Conservation (phyloP, 2,113 vertebrate genomes). For the Microcebus jonahi region DNA sequence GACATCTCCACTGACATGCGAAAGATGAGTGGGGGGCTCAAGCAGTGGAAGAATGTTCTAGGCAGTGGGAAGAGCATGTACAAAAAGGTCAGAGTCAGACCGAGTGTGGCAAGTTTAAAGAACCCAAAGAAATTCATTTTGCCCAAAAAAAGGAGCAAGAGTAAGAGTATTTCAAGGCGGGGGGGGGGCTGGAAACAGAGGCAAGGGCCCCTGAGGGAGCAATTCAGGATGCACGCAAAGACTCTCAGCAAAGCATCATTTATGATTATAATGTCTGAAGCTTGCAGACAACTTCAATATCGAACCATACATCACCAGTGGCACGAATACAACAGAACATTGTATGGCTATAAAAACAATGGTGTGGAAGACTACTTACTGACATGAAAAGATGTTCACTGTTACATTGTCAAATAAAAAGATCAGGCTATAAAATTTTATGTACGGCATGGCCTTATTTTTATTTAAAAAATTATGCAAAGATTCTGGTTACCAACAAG, state of each 20-base stretch:
- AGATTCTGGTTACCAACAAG: not conserved
- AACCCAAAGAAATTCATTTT: not conserved
- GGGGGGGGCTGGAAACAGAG: not conserved
- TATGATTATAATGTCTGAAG: not conserved
- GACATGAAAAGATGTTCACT: not conserved
- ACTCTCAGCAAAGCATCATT: not conserved
- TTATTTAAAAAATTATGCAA: slow-evolving; percentile 19
- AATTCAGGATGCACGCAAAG: not conserved
- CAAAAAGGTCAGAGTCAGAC: too few species aligned
- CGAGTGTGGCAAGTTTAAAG: not conserved
- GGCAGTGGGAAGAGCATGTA: not conserved
- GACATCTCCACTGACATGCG: not conserved
- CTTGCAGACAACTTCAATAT: not conserved
- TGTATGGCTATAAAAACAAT: not conserved
- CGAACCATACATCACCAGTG: not conserved
- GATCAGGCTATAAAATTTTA: not conserved
- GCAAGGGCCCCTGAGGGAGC: not conserved
- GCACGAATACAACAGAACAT: not conserved
- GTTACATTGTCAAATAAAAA: not conserved
- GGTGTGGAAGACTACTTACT: not conserved
- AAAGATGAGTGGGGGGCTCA: not conserved
- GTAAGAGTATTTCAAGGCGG: not conserved
- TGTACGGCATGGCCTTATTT: not conserved
- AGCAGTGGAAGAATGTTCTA: not conserved
- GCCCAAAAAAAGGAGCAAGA: not conserved